Evolutionary conservation across 2,888 invertebrate species (phyloP).

Genomic region (Lasioglossum calceatum): DNA sequence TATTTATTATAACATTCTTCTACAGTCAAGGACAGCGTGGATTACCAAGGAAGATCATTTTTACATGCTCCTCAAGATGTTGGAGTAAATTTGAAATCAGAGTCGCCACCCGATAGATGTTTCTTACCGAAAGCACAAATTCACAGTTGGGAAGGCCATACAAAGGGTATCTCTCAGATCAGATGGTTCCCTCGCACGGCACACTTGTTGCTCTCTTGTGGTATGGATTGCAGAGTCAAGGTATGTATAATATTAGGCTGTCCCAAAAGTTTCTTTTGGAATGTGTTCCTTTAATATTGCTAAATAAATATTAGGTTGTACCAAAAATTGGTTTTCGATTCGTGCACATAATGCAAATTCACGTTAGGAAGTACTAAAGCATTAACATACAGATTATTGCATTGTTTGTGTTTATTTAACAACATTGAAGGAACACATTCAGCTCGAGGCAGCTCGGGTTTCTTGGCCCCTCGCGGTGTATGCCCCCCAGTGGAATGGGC

Average conservation of each 20-base stretch:
- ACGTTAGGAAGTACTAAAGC: too few species aligned
- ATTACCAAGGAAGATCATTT: conserved; percentile 99
- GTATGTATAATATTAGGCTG: conserved; percentile 82
- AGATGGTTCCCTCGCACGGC: conserved; percentile 98
- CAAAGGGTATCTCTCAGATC: conserved; percentile 97
- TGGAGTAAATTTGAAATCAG: conserved; percentile 94
- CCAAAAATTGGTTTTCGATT: too few species aligned
- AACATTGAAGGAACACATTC: too few species aligned
- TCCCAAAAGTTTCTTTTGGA: too few species aligned
- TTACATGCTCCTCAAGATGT: conserved; percentile 96
- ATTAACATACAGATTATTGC: too few species aligned
- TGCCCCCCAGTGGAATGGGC: too few species aligned
- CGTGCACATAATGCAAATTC: too few species aligned
- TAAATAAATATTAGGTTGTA: too few species aligned
- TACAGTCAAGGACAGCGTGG: conserved; percentile 94
- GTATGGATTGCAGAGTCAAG: conserved; percentile 99
- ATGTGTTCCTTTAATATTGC: too few species aligned
- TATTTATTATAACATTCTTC: background rate
- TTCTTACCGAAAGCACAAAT: conserved; percentile 98
- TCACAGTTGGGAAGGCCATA: conserved; percentile 98
- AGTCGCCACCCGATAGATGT: conserved; percentile 96
- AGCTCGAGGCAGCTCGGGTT: too few species aligned
- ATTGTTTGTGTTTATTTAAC: too few species aligned
- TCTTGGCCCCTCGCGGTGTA: too few species aligned
- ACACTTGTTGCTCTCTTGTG: conserved; percentile 96